Percentiles rank a stretch among this genome's conserved stretches.
Evolutionary conservation across 2,113 vertebrate genomes (phyloP).

Genomic region (Thalassoma bifasciatum): DNA sequence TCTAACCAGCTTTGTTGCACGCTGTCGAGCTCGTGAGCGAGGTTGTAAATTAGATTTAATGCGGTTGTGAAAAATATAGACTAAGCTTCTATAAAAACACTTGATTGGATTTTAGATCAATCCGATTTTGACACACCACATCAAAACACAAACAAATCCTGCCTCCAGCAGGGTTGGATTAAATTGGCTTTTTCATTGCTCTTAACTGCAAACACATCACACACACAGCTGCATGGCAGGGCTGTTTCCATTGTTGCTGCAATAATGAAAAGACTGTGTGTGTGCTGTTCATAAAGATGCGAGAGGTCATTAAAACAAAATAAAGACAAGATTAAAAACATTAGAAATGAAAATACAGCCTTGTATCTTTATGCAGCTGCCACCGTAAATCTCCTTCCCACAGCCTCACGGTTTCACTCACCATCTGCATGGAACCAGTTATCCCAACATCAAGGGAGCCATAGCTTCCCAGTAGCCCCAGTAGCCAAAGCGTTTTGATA

Average conservation of each 20-base stretch:
- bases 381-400: background rate
- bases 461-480: slow-evolving; percentile 32
- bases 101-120: slow-evolving; percentile 46
- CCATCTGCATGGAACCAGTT: slow-evolving; percentile 34
- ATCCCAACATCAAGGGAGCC: slow-evolving; percentile 9
- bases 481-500: slow-evolving; percentile 52
- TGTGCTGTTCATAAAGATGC: background rate
- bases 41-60: slow-evolving; percentile 45
- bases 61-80: slow-evolving; percentile 22
- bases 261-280: background rate
- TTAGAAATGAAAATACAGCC: background rate
- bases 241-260: slow-evolving; percentile 12
- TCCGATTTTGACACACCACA: slow-evolving; percentile 46
- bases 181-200: slow-evolving; percentile 49
- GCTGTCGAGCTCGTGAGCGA: background rate
- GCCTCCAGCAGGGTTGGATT: slow-evolving; percentile 27
- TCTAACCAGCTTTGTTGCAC: slow-evolving; percentile 24
- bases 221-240: background rate
- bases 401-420: background rate
- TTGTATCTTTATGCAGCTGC: slow-evolving; percentile 7
- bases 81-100: slow-evolving; percentile 34
- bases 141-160: slow-evolving; percentile 45
- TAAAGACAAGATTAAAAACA: background rate
- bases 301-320: slow-evolving; percentile 25
- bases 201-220: slow-evolving; percentile 48